Evolutionary conservation across 2,888 invertebrate genomes (phyloP).

Genomic region (Tinea trinotella): DNA sequence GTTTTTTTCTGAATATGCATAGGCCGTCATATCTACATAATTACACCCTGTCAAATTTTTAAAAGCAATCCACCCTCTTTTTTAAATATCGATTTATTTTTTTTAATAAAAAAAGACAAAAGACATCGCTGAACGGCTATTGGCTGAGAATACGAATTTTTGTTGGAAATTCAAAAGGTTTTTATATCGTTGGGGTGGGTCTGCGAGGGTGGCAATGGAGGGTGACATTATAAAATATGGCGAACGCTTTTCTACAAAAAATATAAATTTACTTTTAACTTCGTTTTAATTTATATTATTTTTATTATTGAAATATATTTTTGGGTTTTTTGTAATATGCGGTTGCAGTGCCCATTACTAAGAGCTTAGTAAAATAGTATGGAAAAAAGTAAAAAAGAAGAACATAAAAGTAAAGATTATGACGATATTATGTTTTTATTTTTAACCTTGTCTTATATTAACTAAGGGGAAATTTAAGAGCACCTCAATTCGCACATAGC

Average conservation of each 20-base stretch:
- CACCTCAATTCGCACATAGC: too few species aligned
- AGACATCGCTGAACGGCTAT: conserved; percentile 29
- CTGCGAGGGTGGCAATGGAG: conserved; percentile 30
- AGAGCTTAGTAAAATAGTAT: too few species aligned
- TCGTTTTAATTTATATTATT: not conserved
- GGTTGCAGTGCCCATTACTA: too few species aligned
- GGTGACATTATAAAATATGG: conserved; percentile 36
- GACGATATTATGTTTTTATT: too few species aligned
- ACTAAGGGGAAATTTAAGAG: too few species aligned
- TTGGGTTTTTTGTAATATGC: too few species aligned
- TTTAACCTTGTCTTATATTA: too few species aligned
- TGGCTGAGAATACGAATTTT: conserved; percentile 52
- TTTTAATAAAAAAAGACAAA: conserved; percentile 18
- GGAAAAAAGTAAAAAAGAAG: too few species aligned
- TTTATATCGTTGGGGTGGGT: conserved; percentile 53
- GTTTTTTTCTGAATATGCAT: too few species aligned
- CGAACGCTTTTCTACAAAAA: conserved; percentile 42
- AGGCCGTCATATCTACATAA: too few species aligned
- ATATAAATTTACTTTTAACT: too few species aligned
- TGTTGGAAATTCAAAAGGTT: conserved; percentile 63
- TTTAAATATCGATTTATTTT: conserved; percentile 20
- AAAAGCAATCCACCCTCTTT: conserved; percentile 17
- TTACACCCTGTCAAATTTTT: conserved; percentile 7
- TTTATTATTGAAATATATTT: not conserved
- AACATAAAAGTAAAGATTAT: too few species aligned